Evolutionary conservation across 1,140 invertebrate species (phyloP).

Genomic region (Drosophila novamexicana): DNA sequence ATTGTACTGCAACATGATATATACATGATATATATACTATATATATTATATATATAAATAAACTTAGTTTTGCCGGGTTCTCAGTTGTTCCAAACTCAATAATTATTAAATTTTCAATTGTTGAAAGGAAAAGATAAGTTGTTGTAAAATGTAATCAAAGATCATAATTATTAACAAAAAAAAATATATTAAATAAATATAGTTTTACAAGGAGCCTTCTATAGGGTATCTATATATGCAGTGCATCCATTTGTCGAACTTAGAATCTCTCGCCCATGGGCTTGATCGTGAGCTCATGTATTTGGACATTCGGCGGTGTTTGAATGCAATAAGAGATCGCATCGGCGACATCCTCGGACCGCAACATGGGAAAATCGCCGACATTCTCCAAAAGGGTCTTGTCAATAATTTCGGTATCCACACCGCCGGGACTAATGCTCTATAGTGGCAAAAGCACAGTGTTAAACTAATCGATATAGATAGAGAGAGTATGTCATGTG

Average conservation of each 20-base stretch:
- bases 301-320: conserved; percentile 75
- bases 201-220: no score
- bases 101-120: no score
- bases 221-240: background rate
- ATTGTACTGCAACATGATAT: no score
- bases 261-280: conserved; percentile 71
- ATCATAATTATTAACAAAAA: no score
- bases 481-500: background rate
- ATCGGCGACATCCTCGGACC: conserved; percentile 86
- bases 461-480: background rate
- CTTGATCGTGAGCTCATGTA: conserved; percentile 76
- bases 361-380: conserved; percentile 55
- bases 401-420: conserved; percentile 60
- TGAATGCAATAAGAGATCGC: conserved; percentile 86
- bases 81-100: no score
- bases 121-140: no score
- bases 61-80: no score
- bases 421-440: conserved; percentile 86
- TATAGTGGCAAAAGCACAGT: conserved; percentile 40
- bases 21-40: no score
- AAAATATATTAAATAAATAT: no score
- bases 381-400: background rate
- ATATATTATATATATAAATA: no score
- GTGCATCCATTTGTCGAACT: background rate
- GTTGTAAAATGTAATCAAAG: no score